Evolutionary conservation across 1,140 invertebrate species (phyloP), one percentile per base, ranked within the genome.

Genomic region (Watersipora subatra): DNA sequence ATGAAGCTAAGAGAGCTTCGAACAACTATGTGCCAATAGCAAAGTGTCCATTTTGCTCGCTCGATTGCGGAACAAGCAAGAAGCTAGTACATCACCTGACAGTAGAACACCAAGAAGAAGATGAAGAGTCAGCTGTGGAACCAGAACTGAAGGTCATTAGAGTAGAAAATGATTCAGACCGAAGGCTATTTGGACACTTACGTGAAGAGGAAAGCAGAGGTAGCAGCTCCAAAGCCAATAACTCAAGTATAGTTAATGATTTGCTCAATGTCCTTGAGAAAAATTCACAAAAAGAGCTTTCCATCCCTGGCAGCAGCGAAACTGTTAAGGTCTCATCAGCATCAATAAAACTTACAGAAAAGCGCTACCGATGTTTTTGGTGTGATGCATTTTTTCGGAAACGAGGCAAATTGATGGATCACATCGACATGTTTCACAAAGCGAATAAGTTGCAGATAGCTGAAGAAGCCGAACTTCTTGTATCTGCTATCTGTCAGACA

Each of bases 341-440:
- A 12, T 46, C 34, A 46, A 46, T 46, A 46, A 46, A 46, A 46
- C 34, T 46, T 46, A 12, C 34, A 46, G n/a, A n/a, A n/a, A n/a
- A 55, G 46, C 7, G 27, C 7, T 59, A 59, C 22, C 7, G 27
- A 28, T 59, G 58, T 59, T 59, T 59, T 28, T 59, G 58, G 58
- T 59, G 58, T 22, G 58, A 59, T 22, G 22, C 22, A 17, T 28
- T 17, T 12, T 59, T 59, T 22, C 58, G 58, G 22, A 59, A 59
- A 22, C 58, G 58, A 12, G 58, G 58, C 7, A 59, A 59, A 59
- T 22, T 59, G 7, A 59, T 59, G 58, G 58, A 59, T 28, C 58
- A 59, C 58, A 59, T 59, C 22, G 22, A 59, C 22, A 12, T 59
- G 58, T 59, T 25, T 59, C 58, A 59, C 22, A 59, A 59, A 22